Conservation (phyloP, 2,797 vertebrate genomes). For the Anableps anableps region DNA sequence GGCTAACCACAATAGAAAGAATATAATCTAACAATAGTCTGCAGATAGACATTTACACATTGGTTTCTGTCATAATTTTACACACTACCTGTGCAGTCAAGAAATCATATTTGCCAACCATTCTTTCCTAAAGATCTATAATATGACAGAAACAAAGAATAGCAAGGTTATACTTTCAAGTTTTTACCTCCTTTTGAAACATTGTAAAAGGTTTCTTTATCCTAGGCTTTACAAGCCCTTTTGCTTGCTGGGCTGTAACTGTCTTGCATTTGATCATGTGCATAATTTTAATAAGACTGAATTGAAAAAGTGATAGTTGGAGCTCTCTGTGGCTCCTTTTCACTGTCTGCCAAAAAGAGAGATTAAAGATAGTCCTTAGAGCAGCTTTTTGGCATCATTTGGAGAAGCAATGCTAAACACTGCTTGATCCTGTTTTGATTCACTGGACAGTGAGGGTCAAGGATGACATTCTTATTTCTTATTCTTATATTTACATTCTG, state of each 20-base stretch:
- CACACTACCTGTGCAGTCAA: not conserved
- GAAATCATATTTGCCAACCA: not conserved
- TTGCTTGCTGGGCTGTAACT: slow-evolving; percentile 41
- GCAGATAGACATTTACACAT: not conserved
- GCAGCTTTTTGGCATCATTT: slow-evolving; percentile 63
- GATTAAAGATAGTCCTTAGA: slow-evolving; percentile 68
- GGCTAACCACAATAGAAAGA: not conserved
- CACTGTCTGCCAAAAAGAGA: slow-evolving; percentile 65
- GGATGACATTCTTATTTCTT: slow-evolving; percentile 70
- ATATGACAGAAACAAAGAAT: not conserved
- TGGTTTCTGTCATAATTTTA: not conserved
- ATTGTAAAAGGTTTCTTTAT: slow-evolving; percentile 23
- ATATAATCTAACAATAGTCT: not conserved
- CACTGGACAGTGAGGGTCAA: slow-evolving; percentile 67
- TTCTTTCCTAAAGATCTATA: not conserved
- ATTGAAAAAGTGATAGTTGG: slow-evolving; percentile 54
- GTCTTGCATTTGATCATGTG: slow-evolving; percentile 69
- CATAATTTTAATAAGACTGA: slow-evolving; percentile 73
- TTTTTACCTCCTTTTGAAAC: not conserved
- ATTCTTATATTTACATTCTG: too few species aligned
- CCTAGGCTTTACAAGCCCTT: slow-evolving; percentile 25
- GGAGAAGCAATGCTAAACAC: slow-evolving; percentile 45
- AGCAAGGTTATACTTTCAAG: not conserved
- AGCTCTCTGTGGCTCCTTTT: slow-evolving; percentile 56
- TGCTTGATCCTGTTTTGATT: slow-evolving; percentile 60